Evolutionary conservation across 2,888 invertebrate species (phyloP), one percentile per base, ranked within the genome.

Genomic region (Chrysotoxum bicinctum): DNA sequence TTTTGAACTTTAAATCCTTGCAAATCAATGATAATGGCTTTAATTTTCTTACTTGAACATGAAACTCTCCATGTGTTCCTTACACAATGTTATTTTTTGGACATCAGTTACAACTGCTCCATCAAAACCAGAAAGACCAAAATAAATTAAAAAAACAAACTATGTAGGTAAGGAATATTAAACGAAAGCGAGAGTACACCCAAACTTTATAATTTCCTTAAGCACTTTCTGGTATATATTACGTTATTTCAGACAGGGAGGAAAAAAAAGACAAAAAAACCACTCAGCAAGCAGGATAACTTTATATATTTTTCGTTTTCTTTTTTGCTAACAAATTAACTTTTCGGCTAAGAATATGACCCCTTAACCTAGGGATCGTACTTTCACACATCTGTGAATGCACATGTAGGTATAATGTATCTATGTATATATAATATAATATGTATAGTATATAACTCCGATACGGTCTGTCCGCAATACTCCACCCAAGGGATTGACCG

Each of bases 401-500:
- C 64, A 48, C 40, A 10, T n/a, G 19, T 14, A 60, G n/a, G n/a
- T 23, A 58, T 58, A 26, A 14, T 16, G 35, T n/a, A 66, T 26
- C 32, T 54, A 19, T 23, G 14, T 72, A 48, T 48, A 50, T n/a
- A 8, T 19, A 32, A 16, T 50, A 23, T 21, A 35, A 32, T 35
- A 37, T 14, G 16, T 50, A 19, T 26, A 45, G 19, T 66, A 35
- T 30, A 60, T 72, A 52, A 35, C 48, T 23, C 19, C 56, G 73
- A 78, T 74, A 78, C 12, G 83, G 50, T 79, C 70, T 35, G 76
- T 54, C 60, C 54, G 66, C 37, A 52, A 16, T 68, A 72, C 62
- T 73, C 81, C 72, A 60, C 83, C 76, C 85, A 62, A 81, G 85
- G 85, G 85, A 85, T 85, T 85, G 85, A 85, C 85, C 85, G 73